These are phyloP conservation scores for Manis crassicaudata DNA, from an alignment of 2,797 vertebrate species.

Conservation along the genomic window DNA sequence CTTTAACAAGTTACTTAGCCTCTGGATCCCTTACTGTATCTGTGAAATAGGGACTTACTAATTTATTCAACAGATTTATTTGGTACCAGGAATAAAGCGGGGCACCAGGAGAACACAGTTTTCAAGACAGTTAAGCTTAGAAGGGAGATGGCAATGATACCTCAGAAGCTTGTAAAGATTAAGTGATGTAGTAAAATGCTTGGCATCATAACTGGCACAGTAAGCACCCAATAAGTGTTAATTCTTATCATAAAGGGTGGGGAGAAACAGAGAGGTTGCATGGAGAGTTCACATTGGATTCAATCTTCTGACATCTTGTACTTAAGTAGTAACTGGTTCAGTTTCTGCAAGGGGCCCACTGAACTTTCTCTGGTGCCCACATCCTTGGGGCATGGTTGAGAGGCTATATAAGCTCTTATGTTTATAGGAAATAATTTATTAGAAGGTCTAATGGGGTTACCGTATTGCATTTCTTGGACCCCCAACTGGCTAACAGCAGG, in stretches of 20 bases:
- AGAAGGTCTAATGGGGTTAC: slow-evolving; percentile 25
- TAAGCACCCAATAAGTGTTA: slow-evolving; percentile 33
- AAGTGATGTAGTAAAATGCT: neutral
- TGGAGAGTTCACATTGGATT: neutral
- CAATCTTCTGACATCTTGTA: neutral
- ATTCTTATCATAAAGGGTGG: neutral
- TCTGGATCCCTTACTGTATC: slow-evolving; percentile 32
- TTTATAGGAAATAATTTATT: slow-evolving; percentile 47
- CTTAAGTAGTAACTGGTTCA: slow-evolving; percentile 31
- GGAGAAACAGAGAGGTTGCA: neutral
- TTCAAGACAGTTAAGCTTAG: slow-evolving; percentile 19
- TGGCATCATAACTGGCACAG: slow-evolving; percentile 25
- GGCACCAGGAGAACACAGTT: slow-evolving; percentile 5
- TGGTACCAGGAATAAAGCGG: slow-evolving; percentile 38
- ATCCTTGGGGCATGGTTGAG: slow-evolving; percentile 31
- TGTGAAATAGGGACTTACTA: slow-evolving; percentile 44
- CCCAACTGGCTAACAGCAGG: neutral
- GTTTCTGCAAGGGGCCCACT: neutral
- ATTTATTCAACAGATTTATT: slow-evolving; percentile 48
- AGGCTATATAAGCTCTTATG: neutral
- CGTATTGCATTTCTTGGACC: slow-evolving; percentile 54
- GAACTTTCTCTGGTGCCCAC: slow-evolving; percentile 6
- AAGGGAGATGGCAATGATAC: neutral
- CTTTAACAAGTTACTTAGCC: slow-evolving; percentile 46
- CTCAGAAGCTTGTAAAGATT: slow-evolving; percentile 30